Evolutionary conservation across 2,888 invertebrate genomes (phyloP).

Genomic region (Volucella zonaria): DNA sequence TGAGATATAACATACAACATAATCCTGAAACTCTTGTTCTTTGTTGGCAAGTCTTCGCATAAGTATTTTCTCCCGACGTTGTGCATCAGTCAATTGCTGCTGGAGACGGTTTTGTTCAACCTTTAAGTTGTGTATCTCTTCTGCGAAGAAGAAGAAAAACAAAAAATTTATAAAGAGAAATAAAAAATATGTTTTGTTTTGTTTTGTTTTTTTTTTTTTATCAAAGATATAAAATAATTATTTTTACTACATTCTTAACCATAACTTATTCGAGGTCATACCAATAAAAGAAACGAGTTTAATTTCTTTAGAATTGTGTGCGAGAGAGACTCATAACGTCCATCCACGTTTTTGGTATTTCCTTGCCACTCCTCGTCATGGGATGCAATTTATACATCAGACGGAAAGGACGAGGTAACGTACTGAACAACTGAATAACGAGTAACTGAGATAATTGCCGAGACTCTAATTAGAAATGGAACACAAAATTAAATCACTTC

Average conservation of each 20-base stretch:
- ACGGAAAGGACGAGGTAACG: slow-evolving; percentile 57
- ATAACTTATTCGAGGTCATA: slow-evolving; percentile 82
- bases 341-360: slow-evolving; percentile 63
- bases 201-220: slow-evolving; percentile 72
- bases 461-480: slow-evolving; percentile 43
- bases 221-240: slow-evolving; percentile 37
- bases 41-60: slow-evolving; percentile 96
- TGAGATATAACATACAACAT: slow-evolving; percentile 88
- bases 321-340: slow-evolving; percentile 71
- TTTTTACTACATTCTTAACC: slow-evolving; percentile 64
- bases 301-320: slow-evolving; percentile 78
- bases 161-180: slow-evolving; percentile 20
- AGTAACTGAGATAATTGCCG: slow-evolving; percentile 55
- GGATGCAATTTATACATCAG: slow-evolving; percentile 62
- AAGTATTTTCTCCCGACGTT: slow-evolving; percentile 95
- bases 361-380: slow-evolving; percentile 68
- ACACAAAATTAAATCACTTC: slow-evolving; percentile 60
- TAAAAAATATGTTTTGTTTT: slow-evolving; percentile 11
- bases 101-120: slow-evolving; percentile 91
- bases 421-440: slow-evolving; percentile 20
- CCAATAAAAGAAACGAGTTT: slow-evolving; percentile 79
- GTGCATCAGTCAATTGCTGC: slow-evolving; percentile 92
- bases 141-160: slow-evolving; percentile 74
- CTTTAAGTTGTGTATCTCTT: slow-evolving; percentile 82
- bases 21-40: slow-evolving; percentile 98